phyloP scores from a whole-genome alignment of 2,888 invertebrate species.

The Yponomeuta plumbellus region DNA sequence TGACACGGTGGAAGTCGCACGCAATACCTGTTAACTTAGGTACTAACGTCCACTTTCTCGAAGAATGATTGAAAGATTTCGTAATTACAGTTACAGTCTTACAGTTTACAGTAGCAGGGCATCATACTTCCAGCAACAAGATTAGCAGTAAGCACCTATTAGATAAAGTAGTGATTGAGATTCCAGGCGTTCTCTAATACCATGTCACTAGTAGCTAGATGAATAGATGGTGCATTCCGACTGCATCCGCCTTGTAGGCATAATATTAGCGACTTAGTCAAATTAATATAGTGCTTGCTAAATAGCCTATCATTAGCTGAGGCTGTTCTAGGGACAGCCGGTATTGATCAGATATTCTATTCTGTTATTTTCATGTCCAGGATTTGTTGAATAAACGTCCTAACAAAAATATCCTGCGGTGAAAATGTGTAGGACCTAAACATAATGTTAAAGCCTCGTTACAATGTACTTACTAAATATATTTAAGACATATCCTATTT shows the following conservation, averaged over 20 bases:
- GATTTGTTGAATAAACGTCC: no score
- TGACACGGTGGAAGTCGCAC: not conserved
- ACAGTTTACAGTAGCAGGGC: no score
- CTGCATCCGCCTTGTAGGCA: conserved; percentile 36
- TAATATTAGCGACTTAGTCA: conserved; percentile 63
- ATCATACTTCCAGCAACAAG: not conserved
- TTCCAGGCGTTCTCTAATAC: conserved; percentile 19
- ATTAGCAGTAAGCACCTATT: not conserved
- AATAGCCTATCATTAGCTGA: not conserved
- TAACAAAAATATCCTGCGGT: no score
- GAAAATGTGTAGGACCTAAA: no score
- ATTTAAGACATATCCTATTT: not conserved
- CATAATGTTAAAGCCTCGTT: not conserved
- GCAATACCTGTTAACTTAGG: not conserved
- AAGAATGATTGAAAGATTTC: not conserved
- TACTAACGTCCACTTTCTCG: not conserved
- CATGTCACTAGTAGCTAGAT: conserved; percentile 24
- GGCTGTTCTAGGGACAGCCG: not conserved
- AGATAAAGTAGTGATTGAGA: not conserved
- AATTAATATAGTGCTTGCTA: conserved; percentile 36
- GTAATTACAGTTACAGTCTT: no score
- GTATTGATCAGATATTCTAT: not conserved
- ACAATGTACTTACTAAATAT: not conserved
- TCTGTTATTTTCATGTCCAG: no score
- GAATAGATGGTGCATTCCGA: not conserved